These are phyloP conservation scores for Pogonocichla stellata DNA, from an alignment of 2,113 vertebrate species.

Conservation along the genomic window DNA sequence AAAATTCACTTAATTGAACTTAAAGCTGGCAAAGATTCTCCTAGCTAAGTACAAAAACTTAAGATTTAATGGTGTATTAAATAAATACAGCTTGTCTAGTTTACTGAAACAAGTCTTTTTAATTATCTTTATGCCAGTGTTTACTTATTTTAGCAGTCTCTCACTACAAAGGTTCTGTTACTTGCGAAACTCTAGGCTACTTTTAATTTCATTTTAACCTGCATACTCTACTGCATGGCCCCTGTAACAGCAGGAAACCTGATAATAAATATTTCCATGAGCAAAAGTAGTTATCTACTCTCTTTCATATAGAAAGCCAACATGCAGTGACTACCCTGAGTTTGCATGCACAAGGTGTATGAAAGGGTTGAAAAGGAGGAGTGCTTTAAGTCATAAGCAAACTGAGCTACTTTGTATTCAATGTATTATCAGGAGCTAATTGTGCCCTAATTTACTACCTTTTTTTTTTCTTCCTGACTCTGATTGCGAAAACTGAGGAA, in stretches of 20 bases:
- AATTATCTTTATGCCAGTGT: not conserved
- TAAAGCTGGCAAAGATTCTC: not conserved
- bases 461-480: not conserved
- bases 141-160: not conserved
- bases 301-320: not conserved
- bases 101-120: not conserved
- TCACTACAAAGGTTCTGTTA: not conserved
- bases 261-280: not conserved
- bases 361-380: not conserved
- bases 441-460: not conserved
- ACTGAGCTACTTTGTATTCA: not conserved
- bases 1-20: not conserved
- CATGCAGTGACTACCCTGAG: not conserved
- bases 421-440: not conserved
- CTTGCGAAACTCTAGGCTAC: not conserved
- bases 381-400: not conserved
- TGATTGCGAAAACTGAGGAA: not conserved
- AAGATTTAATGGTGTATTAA: not conserved
- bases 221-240: not conserved
- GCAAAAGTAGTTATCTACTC: not conserved
- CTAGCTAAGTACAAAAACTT: not conserved
- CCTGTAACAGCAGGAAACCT: not conserved
- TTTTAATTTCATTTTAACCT: not conserved
- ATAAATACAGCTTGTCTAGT: not conserved
- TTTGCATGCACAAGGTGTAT: rapidly evolving